Base-by-base conservation (phyloP, 1,140 invertebrate genomes). In the Pentalonia nigronervosa region DNA sequence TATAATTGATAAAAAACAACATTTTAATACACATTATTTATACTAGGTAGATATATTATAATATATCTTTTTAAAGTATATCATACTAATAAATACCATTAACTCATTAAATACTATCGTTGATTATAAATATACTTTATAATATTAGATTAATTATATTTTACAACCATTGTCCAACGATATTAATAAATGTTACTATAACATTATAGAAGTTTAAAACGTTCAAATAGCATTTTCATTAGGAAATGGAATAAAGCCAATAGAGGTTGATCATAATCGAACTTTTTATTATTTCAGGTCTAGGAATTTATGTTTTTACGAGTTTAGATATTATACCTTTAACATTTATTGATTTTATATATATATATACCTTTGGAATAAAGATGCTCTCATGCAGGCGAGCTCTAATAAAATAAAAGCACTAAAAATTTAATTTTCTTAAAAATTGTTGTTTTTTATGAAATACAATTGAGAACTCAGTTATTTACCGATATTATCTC, bases 321-420 rank as follows among this genome's bases (percentile, higher is more conserved):
- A 87, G 84, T 45, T 25, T 23, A 45, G 45, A 67, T 14, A 67
- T 30, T 86, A 86, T 41, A 86, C 83, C 84, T 47, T 47, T 86
- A 67, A 67, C 30, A 41, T 87, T n/a, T 87, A 87, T 87, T 48
- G 84, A 87, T 87, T 87, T 87, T 48, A 23, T 41, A 11, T 84
- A 30, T n/a, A 87, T 86, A n/a, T 14, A 17, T 47, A 87, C 25
- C 30, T 47, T 20, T 48, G 14, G 23, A 36, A 53, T 25, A 53
- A 30, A 89, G 17, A 89, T 34, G 48, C n/a, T 50, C 30, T 30
- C 30, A 60, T 76, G 60, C 7, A 9, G 34, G 34, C 23, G 47
- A 21, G 7, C 0, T 23, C 4, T 56, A 56, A 89, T 56, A 53
- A 56, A 53, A 89, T 89, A 34, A 87, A 88, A 88, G n/a, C 2